Conservation (phyloP, 2,113 vertebrate species). For the Dicaeum eximium region DNA sequence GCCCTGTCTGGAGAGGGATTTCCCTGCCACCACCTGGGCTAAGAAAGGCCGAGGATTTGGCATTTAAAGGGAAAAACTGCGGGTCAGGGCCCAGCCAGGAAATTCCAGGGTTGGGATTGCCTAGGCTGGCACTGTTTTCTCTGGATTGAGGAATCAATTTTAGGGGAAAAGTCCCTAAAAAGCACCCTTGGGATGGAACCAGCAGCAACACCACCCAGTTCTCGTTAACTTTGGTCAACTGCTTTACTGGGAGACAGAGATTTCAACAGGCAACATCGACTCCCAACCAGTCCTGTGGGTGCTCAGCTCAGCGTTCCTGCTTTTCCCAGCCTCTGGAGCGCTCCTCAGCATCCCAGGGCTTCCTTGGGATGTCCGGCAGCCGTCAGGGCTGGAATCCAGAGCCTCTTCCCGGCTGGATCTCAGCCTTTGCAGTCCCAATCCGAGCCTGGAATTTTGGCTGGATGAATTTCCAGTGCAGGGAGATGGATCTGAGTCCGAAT, state of each 20-base stretch:
- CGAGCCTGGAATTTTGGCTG: background rate
- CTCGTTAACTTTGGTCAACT: background rate
- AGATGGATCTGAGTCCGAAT: background rate
- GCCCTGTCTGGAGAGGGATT: background rate
- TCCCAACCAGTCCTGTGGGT: background rate
- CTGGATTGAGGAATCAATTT: background rate
- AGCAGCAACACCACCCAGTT: background rate
- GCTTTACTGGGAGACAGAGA: background rate
- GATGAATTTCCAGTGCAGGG: background rate
- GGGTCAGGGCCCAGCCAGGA: background rate
- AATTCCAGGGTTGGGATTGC: background rate
- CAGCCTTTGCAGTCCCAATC: background rate
- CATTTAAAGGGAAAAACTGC: background rate
- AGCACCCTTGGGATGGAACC: background rate
- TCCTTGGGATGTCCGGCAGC: rapidly evolving
- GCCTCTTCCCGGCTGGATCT: background rate
- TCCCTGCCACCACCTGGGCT: background rate
- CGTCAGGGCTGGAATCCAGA: background rate
- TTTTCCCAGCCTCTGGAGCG: background rate
- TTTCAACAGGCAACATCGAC: background rate
- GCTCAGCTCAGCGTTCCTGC: background rate
- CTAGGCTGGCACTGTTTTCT: background rate
- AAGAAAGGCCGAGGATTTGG: background rate
- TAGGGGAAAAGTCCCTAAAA: background rate
- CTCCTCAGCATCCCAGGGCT: background rate